These are phyloP conservation scores for Caloenas nicobarica DNA, from an alignment of 2,113 vertebrate species.

Conservation along the genomic window DNA sequence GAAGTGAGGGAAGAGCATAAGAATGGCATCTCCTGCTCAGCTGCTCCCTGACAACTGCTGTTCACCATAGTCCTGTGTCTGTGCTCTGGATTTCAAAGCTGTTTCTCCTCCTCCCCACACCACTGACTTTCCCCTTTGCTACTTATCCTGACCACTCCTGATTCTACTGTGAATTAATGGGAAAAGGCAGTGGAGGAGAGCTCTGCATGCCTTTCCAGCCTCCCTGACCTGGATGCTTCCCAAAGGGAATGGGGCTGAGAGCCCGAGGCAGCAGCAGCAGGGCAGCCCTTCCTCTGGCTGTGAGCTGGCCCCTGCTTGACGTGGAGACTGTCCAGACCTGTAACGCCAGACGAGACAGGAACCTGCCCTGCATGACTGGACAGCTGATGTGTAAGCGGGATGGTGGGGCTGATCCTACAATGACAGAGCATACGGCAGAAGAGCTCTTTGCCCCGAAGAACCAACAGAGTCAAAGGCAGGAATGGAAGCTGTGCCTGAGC, in stretches of 20 bases:
- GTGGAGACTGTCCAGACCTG: background rate
- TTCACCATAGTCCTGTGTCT: background rate
- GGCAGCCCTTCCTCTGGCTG: background rate
- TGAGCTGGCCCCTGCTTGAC: background rate
- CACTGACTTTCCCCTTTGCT: background rate
- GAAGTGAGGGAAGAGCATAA: background rate
- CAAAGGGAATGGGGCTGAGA: background rate
- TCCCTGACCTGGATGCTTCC: background rate
- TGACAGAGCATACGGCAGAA: rapidly evolving
- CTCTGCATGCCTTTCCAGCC: background rate
- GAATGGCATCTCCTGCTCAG: background rate
- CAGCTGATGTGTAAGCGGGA: background rate
- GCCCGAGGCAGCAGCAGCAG: background rate
- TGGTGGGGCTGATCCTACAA: background rate
- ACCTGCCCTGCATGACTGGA: background rate
- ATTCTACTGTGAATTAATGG: background rate
- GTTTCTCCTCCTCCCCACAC: background rate
- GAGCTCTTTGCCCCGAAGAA: background rate
- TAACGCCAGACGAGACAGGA: rapidly evolving
- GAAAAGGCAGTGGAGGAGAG: background rate
- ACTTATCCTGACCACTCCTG: background rate
- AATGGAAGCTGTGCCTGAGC: background rate
- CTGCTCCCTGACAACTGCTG: background rate
- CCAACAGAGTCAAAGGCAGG: background rate
- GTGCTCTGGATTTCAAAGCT: background rate